phyloP scores from a whole-genome alignment of 1,140 invertebrate species.

The Dreissena rostriformis region DNA sequence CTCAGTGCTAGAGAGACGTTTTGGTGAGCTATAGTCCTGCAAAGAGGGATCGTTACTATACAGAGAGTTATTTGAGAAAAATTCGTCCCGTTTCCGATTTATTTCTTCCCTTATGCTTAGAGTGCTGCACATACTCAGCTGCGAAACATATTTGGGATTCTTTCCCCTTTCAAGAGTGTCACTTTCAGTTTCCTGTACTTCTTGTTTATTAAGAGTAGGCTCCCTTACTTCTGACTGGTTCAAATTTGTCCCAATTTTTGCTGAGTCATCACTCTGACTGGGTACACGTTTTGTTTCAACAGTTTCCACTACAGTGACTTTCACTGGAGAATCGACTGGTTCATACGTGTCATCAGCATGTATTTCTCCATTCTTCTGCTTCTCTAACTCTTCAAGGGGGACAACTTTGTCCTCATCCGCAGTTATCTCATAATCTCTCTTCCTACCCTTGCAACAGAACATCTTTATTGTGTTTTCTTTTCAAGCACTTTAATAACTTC shows the following conservation, averaged over 20 bases:
- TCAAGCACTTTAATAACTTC: too few relatives aligned
- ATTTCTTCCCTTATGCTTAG: conserved; percentile 41
- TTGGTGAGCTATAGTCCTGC: conserved; percentile 5
- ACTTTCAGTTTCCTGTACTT: conserved; percentile 1
- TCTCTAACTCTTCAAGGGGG: conserved; percentile 20
- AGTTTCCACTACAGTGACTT: conserved; percentile 25
- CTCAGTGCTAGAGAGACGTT: conserved; percentile 40
- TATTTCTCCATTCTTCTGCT: conserved; percentile 28
- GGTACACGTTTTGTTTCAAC: conserved; percentile 6
- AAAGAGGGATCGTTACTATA: conserved; percentile 32
- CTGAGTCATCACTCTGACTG: neutral
- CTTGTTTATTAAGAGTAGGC: neutral
- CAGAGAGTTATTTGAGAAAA: conserved; percentile 41
- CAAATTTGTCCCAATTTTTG: conserved; percentile 1
- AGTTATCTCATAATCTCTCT: conserved; percentile 19
- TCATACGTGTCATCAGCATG: conserved; percentile 5
- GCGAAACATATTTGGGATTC: conserved; percentile 26
- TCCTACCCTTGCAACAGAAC: conserved; percentile 39
- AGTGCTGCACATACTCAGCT: conserved; percentile 27
- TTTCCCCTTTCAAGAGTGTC: conserved; percentile 10
- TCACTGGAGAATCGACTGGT: conserved; percentile 9
- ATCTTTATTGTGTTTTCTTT: conserved; percentile 3
- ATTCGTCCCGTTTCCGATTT: conserved; percentile 38
- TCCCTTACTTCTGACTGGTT: neutral
- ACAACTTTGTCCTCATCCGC: conserved; percentile 8